A percentile compares a stretch with the other conserved stretches of the same genome.
Conservation (phyloP, 2,113 vertebrate genomes). For the Myxocyprinus asiaticus region DNA sequence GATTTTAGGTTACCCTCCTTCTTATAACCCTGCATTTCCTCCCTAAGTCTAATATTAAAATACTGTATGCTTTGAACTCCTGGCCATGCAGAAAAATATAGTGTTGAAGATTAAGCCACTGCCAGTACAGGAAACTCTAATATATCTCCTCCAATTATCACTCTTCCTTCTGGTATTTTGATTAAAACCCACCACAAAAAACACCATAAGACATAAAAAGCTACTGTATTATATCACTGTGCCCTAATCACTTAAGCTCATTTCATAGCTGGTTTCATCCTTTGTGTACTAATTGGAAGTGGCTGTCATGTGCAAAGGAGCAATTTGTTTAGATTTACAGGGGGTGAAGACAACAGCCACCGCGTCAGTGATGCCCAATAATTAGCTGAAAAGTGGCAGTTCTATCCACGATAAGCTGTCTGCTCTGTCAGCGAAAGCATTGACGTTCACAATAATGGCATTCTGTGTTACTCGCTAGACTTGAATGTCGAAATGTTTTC, state of each 20-base stretch:
- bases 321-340: slow-evolving; percentile 24
- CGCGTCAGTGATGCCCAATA: slow-evolving; percentile 41
- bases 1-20: slow-evolving; percentile 21
- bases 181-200: slow-evolving; percentile 8
- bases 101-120: slow-evolving; percentile 43
- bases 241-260: slow-evolving; percentile 48
- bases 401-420: slow-evolving; percentile 39
- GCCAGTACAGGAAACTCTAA: slow-evolving; percentile 27
- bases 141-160: neutral
- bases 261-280: slow-evolving; percentile 29
- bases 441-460: slow-evolving; percentile 30
- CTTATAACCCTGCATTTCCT: slow-evolving; percentile 17
- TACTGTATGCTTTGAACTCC: slow-evolving; percentile 27
- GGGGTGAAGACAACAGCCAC: slow-evolving; percentile 21
- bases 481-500: slow-evolving; percentile 38
- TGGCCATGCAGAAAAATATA: slow-evolving; percentile 26
- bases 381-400: slow-evolving; percentile 42
- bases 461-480: slow-evolving; percentile 30
- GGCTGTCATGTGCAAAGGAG: slow-evolving; percentile 43
- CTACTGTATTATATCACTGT: slow-evolving; percentile 40
- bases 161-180: neutral
- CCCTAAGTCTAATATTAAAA: slow-evolving; percentile 24
- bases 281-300: slow-evolving; percentile 49
- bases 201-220: slow-evolving; percentile 29
- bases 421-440: slow-evolving; percentile 37